Conservation (phyloP, 2,797 vertebrate genomes). For the Remorina albescens region DNA sequence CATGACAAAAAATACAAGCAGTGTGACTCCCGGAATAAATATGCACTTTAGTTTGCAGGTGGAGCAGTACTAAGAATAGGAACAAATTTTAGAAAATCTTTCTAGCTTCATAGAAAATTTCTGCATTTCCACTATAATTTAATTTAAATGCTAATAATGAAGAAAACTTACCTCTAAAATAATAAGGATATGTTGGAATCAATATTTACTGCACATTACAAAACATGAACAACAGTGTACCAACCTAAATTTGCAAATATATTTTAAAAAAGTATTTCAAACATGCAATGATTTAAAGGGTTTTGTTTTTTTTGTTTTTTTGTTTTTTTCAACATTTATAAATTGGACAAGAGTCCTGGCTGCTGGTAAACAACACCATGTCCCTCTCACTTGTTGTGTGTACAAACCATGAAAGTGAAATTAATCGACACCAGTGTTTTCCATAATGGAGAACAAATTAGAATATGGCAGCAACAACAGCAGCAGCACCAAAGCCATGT, state of each 20-base stretch:
- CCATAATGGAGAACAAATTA: constrained; percentile 89
- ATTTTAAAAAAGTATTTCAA: constrained; percentile 10
- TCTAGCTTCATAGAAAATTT: not conserved
- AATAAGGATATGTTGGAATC: not conserved
- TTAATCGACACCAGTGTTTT: constrained; percentile 86
- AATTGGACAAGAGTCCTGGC: constrained; percentile 67
- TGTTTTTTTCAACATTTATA: constrained; percentile 43
- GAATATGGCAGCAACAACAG: constrained; percentile 85
- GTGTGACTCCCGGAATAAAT: constrained; percentile 46
- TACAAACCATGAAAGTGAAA: constrained; percentile 86
- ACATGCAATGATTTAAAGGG: constrained; percentile 45
- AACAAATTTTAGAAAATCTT: constrained; percentile 19
- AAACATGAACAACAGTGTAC: not conserved
- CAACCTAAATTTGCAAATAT: constrained; percentile 9
- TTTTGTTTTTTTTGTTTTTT: no score
- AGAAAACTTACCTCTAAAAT: not conserved
- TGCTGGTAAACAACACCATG: constrained; percentile 79
- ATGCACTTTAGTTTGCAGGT: constrained; percentile 36
- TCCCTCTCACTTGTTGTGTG: constrained; percentile 80
- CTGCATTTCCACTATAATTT: constrained; percentile 3
- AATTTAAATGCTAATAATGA: not conserved
- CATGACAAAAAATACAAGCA: constrained; percentile 41
- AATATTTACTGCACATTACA: constrained; percentile 1
- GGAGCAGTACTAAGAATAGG: constrained; percentile 19
- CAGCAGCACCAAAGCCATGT: constrained; percentile 75